Evolutionary conservation across 2,113 vertebrate genomes (phyloP), one percentile per base, ranked within the genome.

Genomic region (Myotis lucifugus): DNA sequence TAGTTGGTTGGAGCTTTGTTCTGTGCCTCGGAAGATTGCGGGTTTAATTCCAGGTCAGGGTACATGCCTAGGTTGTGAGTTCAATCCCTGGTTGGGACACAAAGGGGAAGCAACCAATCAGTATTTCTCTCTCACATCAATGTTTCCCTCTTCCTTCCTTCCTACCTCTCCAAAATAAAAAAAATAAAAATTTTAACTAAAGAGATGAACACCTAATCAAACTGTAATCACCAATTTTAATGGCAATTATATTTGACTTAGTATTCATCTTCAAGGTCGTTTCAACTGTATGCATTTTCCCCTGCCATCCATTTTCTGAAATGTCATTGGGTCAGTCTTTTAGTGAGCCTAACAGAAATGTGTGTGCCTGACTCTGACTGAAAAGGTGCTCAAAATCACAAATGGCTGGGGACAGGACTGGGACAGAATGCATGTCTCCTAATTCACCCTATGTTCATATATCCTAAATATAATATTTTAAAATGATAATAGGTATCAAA

Each of bases 371-470:
- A 34, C 6, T 82, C 17, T 84, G 12, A 2, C 27, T 79, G 11
- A 81, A 50, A 72, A 79, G 17, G 76, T 70, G 23, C 8, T 88
- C 32, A 76, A 42, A 87, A 64, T 76, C 17, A 67, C 34, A 40
- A 0, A 3, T 72, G 46, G 1, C 11, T 84, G 23, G 9, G 18
- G 23, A 52, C 17, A 37, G 56, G 27, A 13, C 46, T 72, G 34
- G 73, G 3, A 15, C 6, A 78, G 8, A 79, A 54, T 6, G 5
- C 6, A 8, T n/a, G 1, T 23, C 19, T 61, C 15, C n/a, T 54
- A 69, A 61, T 32, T 34, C 32, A 78, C 6, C 32, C 4, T 8
- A 3, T 2, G 0, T 32, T 0, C 2, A 18, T 2, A 18, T 77
- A 77, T 56, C 5, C 17, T 42, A 54, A 67, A 66, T 1, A 42